Base-by-base conservation (phyloP, 2,888 invertebrate genomes). In the Rhodophaea formosa region DNA sequence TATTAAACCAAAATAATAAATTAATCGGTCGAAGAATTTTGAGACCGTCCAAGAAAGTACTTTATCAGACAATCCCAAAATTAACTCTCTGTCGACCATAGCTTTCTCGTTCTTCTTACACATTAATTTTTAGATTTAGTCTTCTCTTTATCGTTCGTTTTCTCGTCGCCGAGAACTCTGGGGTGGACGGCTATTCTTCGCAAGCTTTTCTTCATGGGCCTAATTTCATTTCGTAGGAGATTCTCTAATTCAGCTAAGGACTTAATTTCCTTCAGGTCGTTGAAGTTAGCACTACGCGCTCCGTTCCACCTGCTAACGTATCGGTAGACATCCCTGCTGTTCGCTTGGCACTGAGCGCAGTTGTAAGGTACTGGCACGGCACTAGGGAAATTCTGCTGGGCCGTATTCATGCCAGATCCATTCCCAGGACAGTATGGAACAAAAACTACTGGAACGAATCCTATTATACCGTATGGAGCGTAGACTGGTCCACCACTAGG, bases 401-500 rank as follows among this genome's bases (percentile, higher is more conserved):
- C 91, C 17, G 80, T 87, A 74, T 82, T 82, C 82, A 85, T 87
- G 30, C 82, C 79, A 30, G 83, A 80, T 6, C 80, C 86, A 54
- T 86, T 88, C 29, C 93, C 93, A 0, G 94, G 94, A 70, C 94
- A 94, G 72, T 93, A 93, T 1, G 95, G 95, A 67, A 94, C 92
- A 71, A 95, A 95, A 15, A 95, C 92, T 3, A 95, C 94, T 0
- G 95, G 95, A 66, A 95, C 92, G 66, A 93, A 95, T 52, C 95
- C 95, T 51, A 95, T 92, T 12, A 94, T 91, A 7, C 94, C 94
- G 70, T 93, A 93, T 0, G 94, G 92, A 5, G 91, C 80, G 49
- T 88, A 86, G 29, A 15, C 53, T 29, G 57, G 59, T 14, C 59
- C 63, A 8, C 58, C 71, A 49, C 67, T 66, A 3, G 72, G 73